A percentile compares a stretch with the other conserved stretches of the same genome.
Evolutionary conservation across 1,140 invertebrate species (phyloP).

Genomic region (Aphis craccivora): DNA sequence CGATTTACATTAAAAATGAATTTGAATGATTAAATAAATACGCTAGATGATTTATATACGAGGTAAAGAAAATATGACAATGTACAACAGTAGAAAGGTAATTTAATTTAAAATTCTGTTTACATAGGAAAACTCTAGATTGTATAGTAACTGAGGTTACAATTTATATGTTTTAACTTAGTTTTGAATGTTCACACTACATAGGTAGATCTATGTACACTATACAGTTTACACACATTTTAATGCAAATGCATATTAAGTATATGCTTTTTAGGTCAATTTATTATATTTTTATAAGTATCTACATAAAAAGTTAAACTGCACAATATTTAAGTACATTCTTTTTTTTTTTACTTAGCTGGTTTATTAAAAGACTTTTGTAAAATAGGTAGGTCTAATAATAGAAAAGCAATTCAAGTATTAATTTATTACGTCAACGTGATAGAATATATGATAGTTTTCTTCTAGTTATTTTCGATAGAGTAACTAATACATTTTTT

Average conservation of each 20-base stretch:
- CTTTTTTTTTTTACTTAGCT: not conserved
- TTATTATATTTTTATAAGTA: not conserved
- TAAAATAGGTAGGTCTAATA: not conserved
- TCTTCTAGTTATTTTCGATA: too few species aligned
- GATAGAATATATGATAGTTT: too few species aligned
- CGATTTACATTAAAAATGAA: not conserved
- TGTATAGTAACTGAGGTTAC: not conserved
- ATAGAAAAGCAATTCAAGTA: not conserved
- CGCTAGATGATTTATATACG: not conserved
- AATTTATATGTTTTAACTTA: not conserved
- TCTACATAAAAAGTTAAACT: not conserved
- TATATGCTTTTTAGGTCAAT: not conserved
- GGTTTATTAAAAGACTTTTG: not conserved
- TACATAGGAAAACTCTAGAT: not conserved
- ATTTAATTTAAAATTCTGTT: not conserved
- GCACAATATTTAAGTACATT: not conserved
- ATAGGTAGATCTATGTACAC: not conserved
- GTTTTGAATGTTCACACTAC: not conserved
- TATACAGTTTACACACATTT: not conserved
- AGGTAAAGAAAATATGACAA: not conserved
- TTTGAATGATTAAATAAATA: not conserved
- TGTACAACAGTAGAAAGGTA: not conserved
- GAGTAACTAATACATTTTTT: too few species aligned
- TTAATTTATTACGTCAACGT: not conserved
- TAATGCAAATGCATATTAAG: not conserved